Evolutionary conservation across 2,113 vertebrate genomes (phyloP).

Genomic region (Murina feae): DNA sequence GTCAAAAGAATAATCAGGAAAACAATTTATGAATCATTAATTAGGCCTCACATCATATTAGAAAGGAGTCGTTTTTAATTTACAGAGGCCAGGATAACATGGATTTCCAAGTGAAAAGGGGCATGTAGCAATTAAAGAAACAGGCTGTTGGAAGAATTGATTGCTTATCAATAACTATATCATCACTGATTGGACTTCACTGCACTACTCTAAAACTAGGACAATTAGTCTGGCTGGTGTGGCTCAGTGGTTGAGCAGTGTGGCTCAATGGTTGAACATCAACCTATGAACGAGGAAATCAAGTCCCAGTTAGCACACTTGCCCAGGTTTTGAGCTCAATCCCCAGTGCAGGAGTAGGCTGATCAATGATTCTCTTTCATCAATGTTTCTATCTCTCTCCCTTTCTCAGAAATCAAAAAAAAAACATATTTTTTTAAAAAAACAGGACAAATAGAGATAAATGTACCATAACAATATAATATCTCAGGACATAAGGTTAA

Average conservation of each 20-base stretch:
- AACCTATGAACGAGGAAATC: too few relatives aligned
- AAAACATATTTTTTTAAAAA: background rate
- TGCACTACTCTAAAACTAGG: background rate
- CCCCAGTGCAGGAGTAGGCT: too few relatives aligned
- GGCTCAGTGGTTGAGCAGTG: too few relatives aligned
- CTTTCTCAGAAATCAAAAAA: too few relatives aligned
- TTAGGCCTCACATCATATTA: constrained; percentile 62
- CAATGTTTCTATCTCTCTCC: too few relatives aligned
- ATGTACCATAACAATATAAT: background rate
- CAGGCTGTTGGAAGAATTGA: constrained; percentile 40
- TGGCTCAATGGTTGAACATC: too few relatives aligned
- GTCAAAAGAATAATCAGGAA: constrained; percentile 77
- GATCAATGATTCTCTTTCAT: too few relatives aligned
- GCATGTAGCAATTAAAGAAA: constrained; percentile 59
- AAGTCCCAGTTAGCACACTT: too few relatives aligned
- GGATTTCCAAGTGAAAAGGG: constrained; percentile 47
- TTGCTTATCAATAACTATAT: background rate
- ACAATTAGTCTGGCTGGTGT: background rate
- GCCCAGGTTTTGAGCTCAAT: too few relatives aligned
- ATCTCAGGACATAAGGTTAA: background rate
- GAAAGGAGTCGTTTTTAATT: constrained; percentile 74
- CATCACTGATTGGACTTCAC: background rate
- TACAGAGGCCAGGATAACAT: constrained; percentile 43
- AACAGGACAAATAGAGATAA: background rate
- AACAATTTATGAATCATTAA: constrained; percentile 82